These are phyloP conservation scores for Ara ararauna DNA, from an alignment of 2,797 vertebrate genomes.

Conservation along the genomic window DNA sequence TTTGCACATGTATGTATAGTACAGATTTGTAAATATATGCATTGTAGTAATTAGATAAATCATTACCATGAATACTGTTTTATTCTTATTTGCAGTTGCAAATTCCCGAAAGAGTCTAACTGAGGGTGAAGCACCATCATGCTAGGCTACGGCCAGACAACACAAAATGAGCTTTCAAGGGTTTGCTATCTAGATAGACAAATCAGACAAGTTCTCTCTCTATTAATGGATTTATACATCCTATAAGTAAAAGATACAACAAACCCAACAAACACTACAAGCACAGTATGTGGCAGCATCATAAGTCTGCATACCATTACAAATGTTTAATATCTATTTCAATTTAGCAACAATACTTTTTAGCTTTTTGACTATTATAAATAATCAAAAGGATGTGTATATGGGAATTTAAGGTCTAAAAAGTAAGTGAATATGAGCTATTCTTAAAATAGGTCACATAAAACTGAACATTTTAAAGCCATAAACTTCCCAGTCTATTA, in stretches of 20 bases:
- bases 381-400: not conserved
- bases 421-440: conserved; percentile 39
- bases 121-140: not conserved
- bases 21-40: not conserved
- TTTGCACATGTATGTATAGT: fast-evolving
- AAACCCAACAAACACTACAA: not conserved
- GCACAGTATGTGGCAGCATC: not conserved
- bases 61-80: not conserved
- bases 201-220: not conserved
- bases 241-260: not conserved
- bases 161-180: not conserved
- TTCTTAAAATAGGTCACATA: conserved; percentile 33
- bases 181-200: not conserved
- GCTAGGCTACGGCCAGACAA: not conserved
- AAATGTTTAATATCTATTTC: not conserved
- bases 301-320: not conserved
- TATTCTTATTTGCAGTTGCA: not conserved
- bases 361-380: not conserved
- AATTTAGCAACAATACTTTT: not conserved
- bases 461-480: conserved; percentile 48
- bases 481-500: conserved; percentile 78
- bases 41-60: not conserved
- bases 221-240: not conserved
- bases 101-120: not conserved
- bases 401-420: conserved; percentile 16